Base-by-base conservation (phyloP, 2,113 vertebrate genomes). In the Anthoscopus minutus region DNA sequence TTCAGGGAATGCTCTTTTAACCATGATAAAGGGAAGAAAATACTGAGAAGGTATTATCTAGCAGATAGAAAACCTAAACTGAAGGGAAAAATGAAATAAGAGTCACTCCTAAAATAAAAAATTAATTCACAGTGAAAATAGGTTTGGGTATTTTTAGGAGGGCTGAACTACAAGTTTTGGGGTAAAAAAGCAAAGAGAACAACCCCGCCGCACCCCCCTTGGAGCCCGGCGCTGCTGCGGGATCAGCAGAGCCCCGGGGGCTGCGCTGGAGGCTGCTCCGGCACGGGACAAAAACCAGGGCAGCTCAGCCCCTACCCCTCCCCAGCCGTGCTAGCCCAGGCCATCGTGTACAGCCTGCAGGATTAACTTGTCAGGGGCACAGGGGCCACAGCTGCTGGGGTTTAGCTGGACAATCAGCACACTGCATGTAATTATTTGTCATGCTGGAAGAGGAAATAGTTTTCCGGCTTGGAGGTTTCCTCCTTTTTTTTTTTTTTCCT, bases 201-300 rank as follows among this genome's bases (percentile, higher is more conserved):
- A 22, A 23, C 4, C 1, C 22, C 4, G 6, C 2, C 13, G 15
- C 9, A 33, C 15, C 6, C 8, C 0, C 17, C 13, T 2, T 7
- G 18, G 23, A 58, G 38, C 18, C 24, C 5, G 31, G 35, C 44
- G 6, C 1, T 15, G 9, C 33, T 40, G 11, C 6, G 22, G 14
- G 7, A 28, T 7, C 10, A 13, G 33, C 7, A 4, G 74, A 33
- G 31, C 2, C 10, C 31, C 12, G 2, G 7, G 25, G 17, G 19
- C 19, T 18, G 45, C 30, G n/a, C 38, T 2, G 31, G 14, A 31
- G 35, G 33, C 24, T 12, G 28, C n/a, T 37, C 37, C 17, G 23
- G 40, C 40, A 15, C n/a, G 19, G 44, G 35, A 27, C 48, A 88
- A 64, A 66, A 57, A 45, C 67, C 35, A 48, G 23, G 86, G 60